Conservation (phyloP, 2,888 invertebrate genomes). For the Pterostichus madidus region DNA sequence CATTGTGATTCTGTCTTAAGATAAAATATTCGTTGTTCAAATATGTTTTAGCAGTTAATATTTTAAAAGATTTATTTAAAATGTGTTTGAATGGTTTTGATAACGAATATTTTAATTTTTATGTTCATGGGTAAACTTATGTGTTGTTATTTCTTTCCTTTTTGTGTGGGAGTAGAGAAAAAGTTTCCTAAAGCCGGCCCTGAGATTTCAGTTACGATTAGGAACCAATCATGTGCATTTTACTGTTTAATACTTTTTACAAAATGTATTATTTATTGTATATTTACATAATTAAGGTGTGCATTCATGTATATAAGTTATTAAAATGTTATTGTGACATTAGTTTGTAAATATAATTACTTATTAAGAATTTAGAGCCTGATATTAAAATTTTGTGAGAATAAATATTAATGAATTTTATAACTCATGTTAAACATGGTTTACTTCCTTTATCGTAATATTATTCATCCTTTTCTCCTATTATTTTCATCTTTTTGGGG, state of each 20-base stretch:
- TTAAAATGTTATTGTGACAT: constrained; percentile 65
- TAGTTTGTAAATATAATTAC: constrained; percentile 64
- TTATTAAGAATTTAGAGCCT: constrained; percentile 62
- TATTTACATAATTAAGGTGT: constrained; percentile 59
- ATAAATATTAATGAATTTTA: constrained; percentile 64
- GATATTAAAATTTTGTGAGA: constrained; percentile 67
- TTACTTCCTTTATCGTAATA: constrained; percentile 34
- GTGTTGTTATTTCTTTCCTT: background rate
- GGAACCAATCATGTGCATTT: constrained; percentile 60
- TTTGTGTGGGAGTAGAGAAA: background rate
- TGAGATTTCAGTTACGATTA: constrained; percentile 2
- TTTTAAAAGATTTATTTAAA: too few species aligned
- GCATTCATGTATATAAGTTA: constrained; percentile 65
- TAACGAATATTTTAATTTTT: too few species aligned
- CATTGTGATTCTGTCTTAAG: background rate
- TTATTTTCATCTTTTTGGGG: background rate
- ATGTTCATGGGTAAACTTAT: background rate
- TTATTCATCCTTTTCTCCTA: background rate
- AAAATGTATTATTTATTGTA: constrained; percentile 66
- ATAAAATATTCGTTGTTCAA: background rate
- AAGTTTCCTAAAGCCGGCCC: background rate
- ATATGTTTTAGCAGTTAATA: too few species aligned
- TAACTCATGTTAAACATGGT: constrained; percentile 21
- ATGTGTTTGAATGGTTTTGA: too few species aligned
- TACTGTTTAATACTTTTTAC: constrained; percentile 60